These are phyloP conservation scores for Vicugna pacos DNA, from an alignment of 2,113 vertebrate species.

Conservation along the genomic window DNA sequence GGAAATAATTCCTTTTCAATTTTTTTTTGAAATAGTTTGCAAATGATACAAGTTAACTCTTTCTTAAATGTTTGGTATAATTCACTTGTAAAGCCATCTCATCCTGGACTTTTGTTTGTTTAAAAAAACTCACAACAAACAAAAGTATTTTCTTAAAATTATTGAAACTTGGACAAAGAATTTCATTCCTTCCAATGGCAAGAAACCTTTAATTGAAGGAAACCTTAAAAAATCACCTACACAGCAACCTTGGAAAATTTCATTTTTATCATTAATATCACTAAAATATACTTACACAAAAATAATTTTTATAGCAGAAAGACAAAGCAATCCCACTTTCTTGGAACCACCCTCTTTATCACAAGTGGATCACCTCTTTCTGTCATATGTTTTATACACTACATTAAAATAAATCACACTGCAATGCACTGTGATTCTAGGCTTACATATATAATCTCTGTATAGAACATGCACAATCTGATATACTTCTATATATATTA, in stretches of 20 bases:
- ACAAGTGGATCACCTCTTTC: neutral
- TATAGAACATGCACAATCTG: neutral
- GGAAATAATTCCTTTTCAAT: neutral
- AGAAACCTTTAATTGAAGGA: neutral
- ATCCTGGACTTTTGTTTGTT: neutral
- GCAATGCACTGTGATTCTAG: neutral
- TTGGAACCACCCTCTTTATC: neutral
- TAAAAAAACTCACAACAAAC: too few species aligned
- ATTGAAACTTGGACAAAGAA: neutral
- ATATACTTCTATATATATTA: neutral
- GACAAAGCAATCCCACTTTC: neutral
- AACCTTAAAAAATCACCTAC: neutral
- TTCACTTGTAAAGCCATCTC: neutral
- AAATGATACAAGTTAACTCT: neutral
- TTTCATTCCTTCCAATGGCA: neutral
- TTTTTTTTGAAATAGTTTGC: neutral
- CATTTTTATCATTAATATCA: neutral
- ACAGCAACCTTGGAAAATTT: neutral
- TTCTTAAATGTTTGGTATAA: neutral
- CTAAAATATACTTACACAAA: constrained; percentile 3
- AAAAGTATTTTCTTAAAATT: neutral
- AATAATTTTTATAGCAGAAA: neutral
- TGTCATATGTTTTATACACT: neutral
- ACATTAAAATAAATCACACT: neutral
- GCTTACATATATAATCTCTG: neutral